A percentile compares a stretch with the other conserved stretches of the same genome.
Conservation (phyloP, 2,797 vertebrate species). For the Sebastes cheni region DNA sequence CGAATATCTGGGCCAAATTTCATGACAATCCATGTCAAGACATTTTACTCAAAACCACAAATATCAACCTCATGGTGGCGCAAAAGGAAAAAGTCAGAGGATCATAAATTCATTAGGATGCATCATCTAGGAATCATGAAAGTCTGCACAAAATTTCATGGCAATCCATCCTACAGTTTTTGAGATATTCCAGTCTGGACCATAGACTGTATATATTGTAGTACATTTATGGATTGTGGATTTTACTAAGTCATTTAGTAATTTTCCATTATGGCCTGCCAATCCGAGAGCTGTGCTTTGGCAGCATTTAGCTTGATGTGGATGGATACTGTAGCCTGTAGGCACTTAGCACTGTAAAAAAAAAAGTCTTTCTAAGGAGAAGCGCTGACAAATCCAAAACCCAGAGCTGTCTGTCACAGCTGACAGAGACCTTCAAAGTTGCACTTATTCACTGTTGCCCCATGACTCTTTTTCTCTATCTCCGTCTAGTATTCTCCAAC, state of each 20-base stretch:
- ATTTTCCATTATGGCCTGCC: neutral
- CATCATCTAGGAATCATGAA: neutral
- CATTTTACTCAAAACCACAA: neutral
- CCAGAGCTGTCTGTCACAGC: conserved; percentile 57
- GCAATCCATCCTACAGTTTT: neutral
- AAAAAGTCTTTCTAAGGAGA: conserved; percentile 20
- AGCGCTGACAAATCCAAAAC: conserved; percentile 42
- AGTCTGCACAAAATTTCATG: neutral
- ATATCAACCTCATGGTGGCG: too few species aligned
- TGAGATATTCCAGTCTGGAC: neutral
- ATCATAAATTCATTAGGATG: neutral
- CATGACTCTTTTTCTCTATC: conserved; percentile 7
- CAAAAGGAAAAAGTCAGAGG: too few species aligned
- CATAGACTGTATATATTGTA: neutral
- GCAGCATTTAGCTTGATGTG: neutral
- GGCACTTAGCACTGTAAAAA: conserved; percentile 3
- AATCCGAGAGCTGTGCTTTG: neutral
- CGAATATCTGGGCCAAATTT: neutral
- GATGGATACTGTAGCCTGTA: neutral
- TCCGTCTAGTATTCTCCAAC: neutral
- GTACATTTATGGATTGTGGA: neutral
- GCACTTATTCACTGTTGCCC: conserved; percentile 7
- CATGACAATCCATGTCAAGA: neutral
- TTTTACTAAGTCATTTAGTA: neutral
- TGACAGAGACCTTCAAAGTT: conserved; percentile 36